Conservation (phyloP, 2,113 vertebrate species). For the Columbina picui region DNA sequence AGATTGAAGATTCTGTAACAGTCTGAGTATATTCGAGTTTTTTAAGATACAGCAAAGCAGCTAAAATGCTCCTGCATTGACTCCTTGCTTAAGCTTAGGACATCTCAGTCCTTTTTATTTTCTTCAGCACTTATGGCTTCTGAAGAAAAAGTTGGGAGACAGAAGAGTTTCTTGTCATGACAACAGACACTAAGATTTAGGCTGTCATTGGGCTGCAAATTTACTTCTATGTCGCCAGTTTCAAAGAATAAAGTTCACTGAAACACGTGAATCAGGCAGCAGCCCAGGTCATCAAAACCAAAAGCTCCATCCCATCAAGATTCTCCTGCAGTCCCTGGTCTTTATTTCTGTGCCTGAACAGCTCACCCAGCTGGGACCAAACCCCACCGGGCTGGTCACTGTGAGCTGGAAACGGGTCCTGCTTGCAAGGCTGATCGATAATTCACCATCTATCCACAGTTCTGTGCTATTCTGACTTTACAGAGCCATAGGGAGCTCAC, state of each 20-base stretch:
- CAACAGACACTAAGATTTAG: not conserved
- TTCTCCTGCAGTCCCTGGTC: not conserved
- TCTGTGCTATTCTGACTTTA: not conserved
- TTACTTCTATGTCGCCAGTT: not conserved
- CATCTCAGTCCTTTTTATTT: not conserved
- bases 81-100: not conserved
- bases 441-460: not conserved
- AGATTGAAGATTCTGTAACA: not conserved
- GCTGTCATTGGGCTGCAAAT: not conserved
- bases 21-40: not conserved
- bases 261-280: not conserved
- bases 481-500: not conserved
- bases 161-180: not conserved
- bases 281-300: not conserved
- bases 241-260: not conserved
- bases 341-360: not conserved
- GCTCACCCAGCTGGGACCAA: not conserved
- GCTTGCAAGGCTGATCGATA: not conserved
- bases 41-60: not conserved
- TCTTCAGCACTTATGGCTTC: not conserved
- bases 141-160: not conserved
- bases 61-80: not conserved
- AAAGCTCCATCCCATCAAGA: not conserved
- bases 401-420: not conserved
- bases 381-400: not conserved